phyloP scores from a whole-genome alignment of 2,888 invertebrate genomes.

The Trypoxylon attenuatum region DNA sequence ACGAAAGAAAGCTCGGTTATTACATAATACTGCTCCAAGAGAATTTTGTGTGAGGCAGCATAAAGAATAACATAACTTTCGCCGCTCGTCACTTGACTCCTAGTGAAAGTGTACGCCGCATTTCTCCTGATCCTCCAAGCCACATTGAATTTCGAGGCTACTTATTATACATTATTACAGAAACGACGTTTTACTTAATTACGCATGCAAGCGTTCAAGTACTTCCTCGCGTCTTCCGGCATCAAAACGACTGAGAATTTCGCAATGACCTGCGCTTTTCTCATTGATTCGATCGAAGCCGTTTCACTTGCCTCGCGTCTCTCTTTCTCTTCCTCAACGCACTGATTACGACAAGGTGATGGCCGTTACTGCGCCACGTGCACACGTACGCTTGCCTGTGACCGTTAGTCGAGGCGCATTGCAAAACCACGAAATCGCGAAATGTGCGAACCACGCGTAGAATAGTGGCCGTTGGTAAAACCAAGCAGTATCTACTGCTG shows the following conservation, averaged over 20 bases:
- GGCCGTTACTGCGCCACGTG: slow-evolving; percentile 10
- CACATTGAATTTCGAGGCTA: slow-evolving; percentile 1
- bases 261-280: not conserved
- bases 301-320: no score
- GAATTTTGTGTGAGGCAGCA: slow-evolving; percentile 21
- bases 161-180: not conserved
- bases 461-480: no score
- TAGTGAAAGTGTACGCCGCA: slow-evolving; percentile 34
- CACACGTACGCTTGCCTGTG: slow-evolving; percentile 9
- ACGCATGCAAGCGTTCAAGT: not conserved
- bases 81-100: slow-evolving; percentile 28
- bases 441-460: slow-evolving; percentile 23
- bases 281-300: not conserved
- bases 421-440: slow-evolving; percentile 47
- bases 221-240: not conserved
- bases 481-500: no score
- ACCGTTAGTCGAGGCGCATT: slow-evolving; percentile 28
- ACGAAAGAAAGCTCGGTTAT: slow-evolving; percentile 29
- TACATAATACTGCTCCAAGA: slow-evolving; percentile 24
- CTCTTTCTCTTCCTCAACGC: not conserved
- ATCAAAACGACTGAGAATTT: not conserved
- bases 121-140: slow-evolving; percentile 1
- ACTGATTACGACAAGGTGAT: slow-evolving; percentile 9
- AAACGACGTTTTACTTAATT: slow-evolving; percentile 10
- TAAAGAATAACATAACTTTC: slow-evolving; percentile 41